Base-by-base conservation (phyloP, 2,797 vertebrate species). In the Notolabrus celidotus region DNA sequence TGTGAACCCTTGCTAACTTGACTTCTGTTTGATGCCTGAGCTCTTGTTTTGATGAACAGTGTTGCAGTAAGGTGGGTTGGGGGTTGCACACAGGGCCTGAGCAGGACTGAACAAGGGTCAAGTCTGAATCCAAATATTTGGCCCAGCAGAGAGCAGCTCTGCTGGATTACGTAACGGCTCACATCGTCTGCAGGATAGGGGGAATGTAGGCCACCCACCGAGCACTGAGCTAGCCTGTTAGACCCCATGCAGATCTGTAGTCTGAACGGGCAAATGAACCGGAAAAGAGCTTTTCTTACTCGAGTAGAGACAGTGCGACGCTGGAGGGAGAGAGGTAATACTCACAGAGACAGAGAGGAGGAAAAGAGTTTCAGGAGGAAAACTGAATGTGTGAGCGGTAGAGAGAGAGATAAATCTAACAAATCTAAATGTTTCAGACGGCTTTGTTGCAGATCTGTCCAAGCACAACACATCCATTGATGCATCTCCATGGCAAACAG, bases 151-250 rank as follows among this genome's bases (percentile, higher is more conserved):
- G 74, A 62, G 74, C 23, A 36, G 36, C 54, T 29, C 17, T 2
- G 14, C 0, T 7, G 38, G 52, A 62, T 84, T 74, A 84, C 17
- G 49, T 74, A 82, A 77, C 22, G 31, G 49, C 71, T 66, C 58
- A 19, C 43, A 67, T 81, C 78, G 38, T 62, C 70, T 77, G 78
- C 62, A 74, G 60, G 60, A 72, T 63, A 23, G 45, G 53, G 22
- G 9, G 34, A 55, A 80, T 70, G 71, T 67, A 75, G 84, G 79
- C 64, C 74, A 68, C 52, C 7, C 60, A 62, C 12, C 11, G 62
- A 47, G 25, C 15, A 1, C 55, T 2, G 53, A 52, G 63, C 53
- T 25, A 39, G 49, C 19, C 53, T 10, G 65, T 16, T 42, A 7
- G 42, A 22, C 36, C 27, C 53, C 19, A 1, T 36, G 36, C 17